These are phyloP conservation scores for Synaphobranchus kaupii DNA, from an alignment of 2,797 vertebrate genomes.

Conservation along the genomic window DNA sequence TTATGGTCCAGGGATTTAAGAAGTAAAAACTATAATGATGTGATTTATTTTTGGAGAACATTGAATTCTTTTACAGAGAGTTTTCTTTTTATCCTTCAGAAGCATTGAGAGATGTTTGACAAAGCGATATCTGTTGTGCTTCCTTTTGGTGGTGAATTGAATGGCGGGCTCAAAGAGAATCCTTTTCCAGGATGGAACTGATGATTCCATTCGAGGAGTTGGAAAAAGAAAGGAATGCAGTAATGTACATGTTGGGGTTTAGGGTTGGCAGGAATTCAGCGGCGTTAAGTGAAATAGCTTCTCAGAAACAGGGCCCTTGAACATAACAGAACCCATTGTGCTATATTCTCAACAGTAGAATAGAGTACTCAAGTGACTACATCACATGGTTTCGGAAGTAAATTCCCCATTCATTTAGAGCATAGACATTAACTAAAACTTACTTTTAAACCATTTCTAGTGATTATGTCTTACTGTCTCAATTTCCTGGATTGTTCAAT, in stretches of 20 bases:
- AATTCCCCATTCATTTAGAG: no score
- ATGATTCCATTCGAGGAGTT: conserved; percentile 19
- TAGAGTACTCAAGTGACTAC: no score
- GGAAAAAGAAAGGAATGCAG: background rate
- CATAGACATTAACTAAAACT: no score
- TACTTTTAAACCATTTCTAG: no score
- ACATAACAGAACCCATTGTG: conserved; percentile 6
- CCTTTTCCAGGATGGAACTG: conserved; percentile 17
- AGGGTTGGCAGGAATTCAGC: background rate
- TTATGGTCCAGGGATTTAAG: background rate
- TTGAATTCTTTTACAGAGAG: background rate
- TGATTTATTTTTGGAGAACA: background rate
- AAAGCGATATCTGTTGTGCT: background rate
- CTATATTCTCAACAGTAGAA: background rate
- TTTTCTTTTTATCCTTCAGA: background rate
- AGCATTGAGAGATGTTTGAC: background rate
- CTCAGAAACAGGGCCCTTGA: conserved; percentile 20
- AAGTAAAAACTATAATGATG: background rate
- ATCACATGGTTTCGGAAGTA: no score
- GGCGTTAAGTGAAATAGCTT: background rate
- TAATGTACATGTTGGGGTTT: background rate
- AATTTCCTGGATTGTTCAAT: no score
- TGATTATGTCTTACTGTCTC: no score
- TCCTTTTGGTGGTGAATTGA: conserved; percentile 1
- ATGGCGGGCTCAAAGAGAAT: no score